phyloP scores from a whole-genome alignment of 2,113 vertebrate species.

The Pangasianodon hypophthalmus region DNA sequence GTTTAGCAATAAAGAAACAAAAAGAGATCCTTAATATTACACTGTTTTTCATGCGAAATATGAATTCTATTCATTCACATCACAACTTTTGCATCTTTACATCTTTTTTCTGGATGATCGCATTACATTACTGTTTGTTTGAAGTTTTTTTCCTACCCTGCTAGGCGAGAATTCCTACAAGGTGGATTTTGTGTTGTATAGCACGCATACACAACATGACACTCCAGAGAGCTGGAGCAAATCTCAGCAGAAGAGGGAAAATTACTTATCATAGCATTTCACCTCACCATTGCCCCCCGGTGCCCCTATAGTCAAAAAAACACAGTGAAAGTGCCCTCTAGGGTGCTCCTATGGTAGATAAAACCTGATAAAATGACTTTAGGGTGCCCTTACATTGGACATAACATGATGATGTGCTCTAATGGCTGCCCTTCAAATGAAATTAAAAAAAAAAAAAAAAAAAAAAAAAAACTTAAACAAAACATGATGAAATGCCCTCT shows the following conservation, averaged over 20 bases:
- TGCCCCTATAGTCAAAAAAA: background rate
- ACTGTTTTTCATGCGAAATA: too few relatives aligned
- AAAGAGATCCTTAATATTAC: too few relatives aligned
- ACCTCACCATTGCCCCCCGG: background rate
- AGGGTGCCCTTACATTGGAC: background rate
- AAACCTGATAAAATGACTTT: background rate
- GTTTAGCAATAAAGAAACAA: background rate
- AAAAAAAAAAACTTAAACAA: background rate
- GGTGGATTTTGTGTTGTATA: background rate
- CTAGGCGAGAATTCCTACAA: background rate
- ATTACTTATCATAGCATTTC: background rate
- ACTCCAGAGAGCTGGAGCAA: background rate
- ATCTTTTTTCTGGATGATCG: background rate
- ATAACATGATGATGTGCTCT: background rate
- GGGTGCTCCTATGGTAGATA: background rate
- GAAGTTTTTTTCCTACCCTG: too few relatives aligned
- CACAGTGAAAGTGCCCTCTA: background rate
- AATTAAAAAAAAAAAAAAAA: too few relatives aligned
- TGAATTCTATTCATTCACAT: too few relatives aligned
- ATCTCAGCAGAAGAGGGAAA: background rate
- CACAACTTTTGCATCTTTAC: background rate
- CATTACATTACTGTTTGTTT: background rate
- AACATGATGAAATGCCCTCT: background rate
- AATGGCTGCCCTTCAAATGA: background rate
- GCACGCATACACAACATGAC: background rate